phyloP scores from a whole-genome alignment of 2,797 vertebrate genomes.

The Liasis olivaceus region DNA sequence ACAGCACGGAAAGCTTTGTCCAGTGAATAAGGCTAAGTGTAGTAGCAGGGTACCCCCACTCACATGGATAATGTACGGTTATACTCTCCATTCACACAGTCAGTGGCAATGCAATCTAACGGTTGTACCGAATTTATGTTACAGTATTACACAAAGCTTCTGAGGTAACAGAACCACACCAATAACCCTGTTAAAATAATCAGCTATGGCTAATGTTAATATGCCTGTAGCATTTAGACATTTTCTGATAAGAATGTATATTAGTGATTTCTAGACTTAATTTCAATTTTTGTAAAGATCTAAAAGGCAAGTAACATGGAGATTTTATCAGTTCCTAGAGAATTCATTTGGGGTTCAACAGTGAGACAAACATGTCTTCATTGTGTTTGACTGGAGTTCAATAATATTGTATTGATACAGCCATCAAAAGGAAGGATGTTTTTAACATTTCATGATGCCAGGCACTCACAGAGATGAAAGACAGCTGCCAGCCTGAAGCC shows the following conservation, averaged over 20 bases:
- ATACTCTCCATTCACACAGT: not conserved
- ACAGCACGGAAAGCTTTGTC: not conserved
- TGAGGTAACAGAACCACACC: not conserved
- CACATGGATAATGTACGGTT: not conserved
- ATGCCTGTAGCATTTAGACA: constrained; percentile 28
- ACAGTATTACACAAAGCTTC: not conserved
- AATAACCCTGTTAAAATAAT: constrained; percentile 32
- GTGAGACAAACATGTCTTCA: constrained; percentile 15
- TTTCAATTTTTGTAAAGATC: constrained; percentile 6
- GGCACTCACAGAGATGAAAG: constrained; percentile 25
- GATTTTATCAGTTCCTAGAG: not conserved
- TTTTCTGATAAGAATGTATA: constrained; percentile 5
- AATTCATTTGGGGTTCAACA: not conserved
- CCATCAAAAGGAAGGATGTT: constrained; percentile 30
- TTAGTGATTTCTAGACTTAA: not conserved
- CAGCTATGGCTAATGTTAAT: constrained; percentile 42
- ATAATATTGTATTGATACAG: constrained; percentile 22
- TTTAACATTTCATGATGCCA: not conserved
- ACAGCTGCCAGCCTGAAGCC: constrained; percentile 41
- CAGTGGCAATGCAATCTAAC: not conserved
- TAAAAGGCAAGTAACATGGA: not conserved
- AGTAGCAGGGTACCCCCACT: not conserved
- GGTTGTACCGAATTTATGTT: not conserved
- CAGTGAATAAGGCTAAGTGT: not conserved
- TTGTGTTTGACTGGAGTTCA: constrained; percentile 25